These are phyloP conservation scores for Dermolepida albohirtum DNA, from an alignment of 2,888 invertebrate genomes.

Conservation along the genomic window DNA sequence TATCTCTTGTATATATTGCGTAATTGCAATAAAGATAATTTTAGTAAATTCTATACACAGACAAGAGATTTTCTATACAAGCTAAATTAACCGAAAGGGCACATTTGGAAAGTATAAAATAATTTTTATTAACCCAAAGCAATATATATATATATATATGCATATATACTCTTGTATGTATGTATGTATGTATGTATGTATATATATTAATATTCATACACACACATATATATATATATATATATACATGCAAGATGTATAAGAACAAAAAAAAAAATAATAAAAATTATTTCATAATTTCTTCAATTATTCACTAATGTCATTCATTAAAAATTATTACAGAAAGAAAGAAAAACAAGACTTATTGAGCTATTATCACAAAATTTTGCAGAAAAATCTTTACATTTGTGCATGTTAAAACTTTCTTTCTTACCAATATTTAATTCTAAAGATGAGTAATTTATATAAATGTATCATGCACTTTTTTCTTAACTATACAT, in stretches of 20 bases:
- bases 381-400: conserved; percentile 41
- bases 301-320: conserved; percentile 18
- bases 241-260: conserved; percentile 8
- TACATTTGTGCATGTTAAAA: conserved; percentile 33
- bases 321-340: conserved; percentile 23
- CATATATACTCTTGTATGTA: too few species aligned
- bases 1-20: conserved; percentile 30
- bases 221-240: too few species aligned
- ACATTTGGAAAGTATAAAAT: conserved; percentile 32
- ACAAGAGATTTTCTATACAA: conserved; percentile 40
- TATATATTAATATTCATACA: too few species aligned
- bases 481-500: conserved; percentile 25
- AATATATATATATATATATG: conserved; percentile 16
- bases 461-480: conserved; percentile 38
- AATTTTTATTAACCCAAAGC: conserved; percentile 7
- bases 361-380: conserved; percentile 43
- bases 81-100: conserved; percentile 30
- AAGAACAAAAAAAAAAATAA: neutral
- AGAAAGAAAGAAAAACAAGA: conserved; percentile 40
- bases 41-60: conserved; percentile 14
- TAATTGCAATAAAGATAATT: conserved; percentile 19
- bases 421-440: conserved; percentile 25
- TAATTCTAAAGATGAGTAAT: conserved; percentile 28
- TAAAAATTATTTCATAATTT: conserved; percentile 24
- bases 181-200: conserved; percentile 10